Evolutionary conservation across 2,888 invertebrate genomes (phyloP).

Genomic region (Meganola albula): DNA sequence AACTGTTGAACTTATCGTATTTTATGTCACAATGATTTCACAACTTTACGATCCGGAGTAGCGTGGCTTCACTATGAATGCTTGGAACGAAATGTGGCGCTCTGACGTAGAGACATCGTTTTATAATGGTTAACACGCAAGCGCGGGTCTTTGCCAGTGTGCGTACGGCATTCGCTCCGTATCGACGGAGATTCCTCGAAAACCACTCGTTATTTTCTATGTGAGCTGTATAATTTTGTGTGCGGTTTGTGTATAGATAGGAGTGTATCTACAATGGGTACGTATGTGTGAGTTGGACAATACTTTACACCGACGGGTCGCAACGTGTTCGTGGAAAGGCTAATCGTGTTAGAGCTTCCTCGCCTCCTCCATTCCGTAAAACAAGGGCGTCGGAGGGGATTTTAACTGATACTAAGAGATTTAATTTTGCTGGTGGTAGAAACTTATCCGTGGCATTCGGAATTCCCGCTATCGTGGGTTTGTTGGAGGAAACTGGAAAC

Average conservation of each 20-base stretch:
- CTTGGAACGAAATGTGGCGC: constrained; percentile 42
- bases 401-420: constrained; percentile 16
- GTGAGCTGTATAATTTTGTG: constrained; percentile 28
- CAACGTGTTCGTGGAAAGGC: constrained; percentile 40
- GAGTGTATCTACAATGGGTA: constrained; percentile 21
- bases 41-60: constrained; percentile 42
- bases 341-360: constrained; percentile 27
- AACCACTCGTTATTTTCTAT: constrained; percentile 37
- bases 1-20: constrained; percentile 35
- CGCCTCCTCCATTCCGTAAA: constrained; percentile 30
- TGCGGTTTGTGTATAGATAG: constrained; percentile 30
- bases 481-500: constrained; percentile 41
- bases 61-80: constrained; percentile 43
- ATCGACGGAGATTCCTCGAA: constrained; percentile 57
- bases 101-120: constrained; percentile 30
- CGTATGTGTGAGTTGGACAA: constrained; percentile 37
- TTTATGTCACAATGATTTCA: constrained; percentile 73
- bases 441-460: constrained; percentile 37
- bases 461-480: constrained; percentile 47
- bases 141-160: constrained; percentile 46
- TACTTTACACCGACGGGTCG: constrained; percentile 35
- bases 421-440: constrained; percentile 19
- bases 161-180: constrained; percentile 42
- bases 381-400: constrained; percentile 31
- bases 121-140: constrained; percentile 39